Conservation (phyloP, 2,888 invertebrate species). For the Ametastegia equiseti region DNA sequence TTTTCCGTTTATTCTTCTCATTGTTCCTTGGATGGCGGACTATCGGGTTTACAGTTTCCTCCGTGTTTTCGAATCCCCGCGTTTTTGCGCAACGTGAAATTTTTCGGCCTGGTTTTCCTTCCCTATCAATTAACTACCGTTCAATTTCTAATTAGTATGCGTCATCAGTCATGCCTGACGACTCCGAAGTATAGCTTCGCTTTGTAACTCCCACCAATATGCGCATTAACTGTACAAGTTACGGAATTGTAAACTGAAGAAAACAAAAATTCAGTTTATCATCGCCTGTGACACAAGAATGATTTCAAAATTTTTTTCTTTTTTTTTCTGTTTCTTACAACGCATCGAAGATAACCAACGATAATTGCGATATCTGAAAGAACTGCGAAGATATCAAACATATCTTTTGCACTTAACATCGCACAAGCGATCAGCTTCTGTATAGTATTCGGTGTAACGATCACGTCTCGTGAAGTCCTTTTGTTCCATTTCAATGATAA, state of each 20-base stretch:
- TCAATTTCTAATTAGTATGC: conserved; percentile 26
- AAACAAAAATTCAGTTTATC: neutral
- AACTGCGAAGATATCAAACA: neutral
- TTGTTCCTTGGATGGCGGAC: too few species aligned
- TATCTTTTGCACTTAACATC: neutral
- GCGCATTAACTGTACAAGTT: neutral
- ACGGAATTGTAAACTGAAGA: neutral
- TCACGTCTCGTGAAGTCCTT: neutral
- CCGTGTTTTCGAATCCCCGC: neutral
- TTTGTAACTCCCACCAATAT: too few species aligned
- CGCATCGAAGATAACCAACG: neutral
- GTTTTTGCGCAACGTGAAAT: conserved; percentile 19
- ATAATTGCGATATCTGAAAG: neutral
- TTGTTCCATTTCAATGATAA: neutral
- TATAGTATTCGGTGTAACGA: neutral
- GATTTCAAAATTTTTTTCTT: neutral
- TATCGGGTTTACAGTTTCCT: neutral
- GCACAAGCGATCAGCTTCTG: neutral
- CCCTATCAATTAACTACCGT: conserved; percentile 22
- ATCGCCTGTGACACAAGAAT: neutral
- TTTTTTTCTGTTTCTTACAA: too few species aligned
- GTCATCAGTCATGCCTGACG: conserved; percentile 15
- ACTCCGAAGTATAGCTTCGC: neutral
- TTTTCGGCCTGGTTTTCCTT: neutral
- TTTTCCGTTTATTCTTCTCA: too few species aligned